Percentiles rank a stretch among this genome's conserved stretches.
Conservation (phyloP, 2,888 invertebrate genomes). For the Bugula neritina region DNA sequence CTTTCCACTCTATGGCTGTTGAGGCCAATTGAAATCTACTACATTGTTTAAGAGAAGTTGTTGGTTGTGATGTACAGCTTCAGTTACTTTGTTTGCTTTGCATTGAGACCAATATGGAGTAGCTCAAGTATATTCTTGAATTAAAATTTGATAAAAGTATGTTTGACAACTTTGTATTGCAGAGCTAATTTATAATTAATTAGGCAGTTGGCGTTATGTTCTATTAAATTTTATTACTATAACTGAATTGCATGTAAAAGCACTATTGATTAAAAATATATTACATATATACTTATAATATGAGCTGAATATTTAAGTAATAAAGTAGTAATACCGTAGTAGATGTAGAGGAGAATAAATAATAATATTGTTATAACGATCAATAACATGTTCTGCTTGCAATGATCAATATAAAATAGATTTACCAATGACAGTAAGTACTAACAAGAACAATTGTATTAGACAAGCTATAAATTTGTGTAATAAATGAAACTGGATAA, state of each 20-base stretch:
- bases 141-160: background rate
- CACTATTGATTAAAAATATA: conserved; percentile 26
- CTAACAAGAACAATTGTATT: background rate
- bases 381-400: background rate
- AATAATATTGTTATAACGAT: background rate
- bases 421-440: background rate
- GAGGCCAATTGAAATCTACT: too few relatives aligned
- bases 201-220: background rate
- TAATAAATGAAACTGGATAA: too few relatives aligned
- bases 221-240: background rate
- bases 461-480: background rate
- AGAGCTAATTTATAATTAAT: background rate
- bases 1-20: too few relatives aligned
- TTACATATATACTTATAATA: background rate
- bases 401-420: background rate
- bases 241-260: background rate
- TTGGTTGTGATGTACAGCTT: too few relatives aligned
- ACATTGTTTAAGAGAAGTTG: too few relatives aligned
- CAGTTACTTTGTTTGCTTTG: background rate
- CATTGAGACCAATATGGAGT: background rate
- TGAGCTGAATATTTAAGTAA: background rate
- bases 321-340: background rate
- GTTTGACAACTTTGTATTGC: background rate
- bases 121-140: background rate
- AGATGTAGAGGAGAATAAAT: background rate